A percentile compares a stretch with the other conserved stretches of the same genome.
Conservation (phyloP, 1,140 invertebrate species). For the Rhynchophorus ferrugineus region DNA sequence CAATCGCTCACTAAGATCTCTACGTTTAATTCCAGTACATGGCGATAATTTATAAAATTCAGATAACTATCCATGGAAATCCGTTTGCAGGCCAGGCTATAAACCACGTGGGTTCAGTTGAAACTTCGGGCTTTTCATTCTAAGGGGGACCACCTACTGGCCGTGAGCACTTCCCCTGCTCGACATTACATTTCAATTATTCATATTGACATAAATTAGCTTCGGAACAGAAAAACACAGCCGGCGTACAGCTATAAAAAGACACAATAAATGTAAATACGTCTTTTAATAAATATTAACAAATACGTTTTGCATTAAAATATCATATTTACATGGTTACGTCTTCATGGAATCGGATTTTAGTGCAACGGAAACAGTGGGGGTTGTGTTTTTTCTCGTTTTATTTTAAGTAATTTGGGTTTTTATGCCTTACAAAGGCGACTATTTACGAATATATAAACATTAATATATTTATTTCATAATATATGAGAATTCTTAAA, state of each 20-base stretch:
- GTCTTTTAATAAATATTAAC: not conserved
- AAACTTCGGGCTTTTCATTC: not conserved
- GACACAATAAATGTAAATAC: not conserved
- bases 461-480: too few relatives aligned
- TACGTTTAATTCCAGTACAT: slow-evolving; percentile 7
- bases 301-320: not conserved
- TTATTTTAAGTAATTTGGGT: too few relatives aligned
- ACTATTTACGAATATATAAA: too few relatives aligned
- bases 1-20: slow-evolving; percentile 8
- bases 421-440: too few relatives aligned
- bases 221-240: slow-evolving; percentile 1
- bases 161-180: not conserved
- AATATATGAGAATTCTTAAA: too few relatives aligned
- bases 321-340: not conserved
- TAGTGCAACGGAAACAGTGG: too few relatives aligned
- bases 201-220: slow-evolving; percentile 17
- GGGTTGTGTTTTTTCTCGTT: too few relatives aligned
- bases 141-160: slow-evolving; percentile 11
- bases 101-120: slow-evolving; percentile 7
- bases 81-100: not conserved
- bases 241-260: not conserved
- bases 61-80: slow-evolving; percentile 4
- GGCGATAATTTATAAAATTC: slow-evolving; percentile 10
- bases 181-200: slow-evolving; percentile 16
- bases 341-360: too few relatives aligned